Percentiles rank a stretch among this genome's conserved stretches.
phyloP scores from a whole-genome alignment of 2,797 vertebrate genomes.

The Caiman crocodilus region DNA sequence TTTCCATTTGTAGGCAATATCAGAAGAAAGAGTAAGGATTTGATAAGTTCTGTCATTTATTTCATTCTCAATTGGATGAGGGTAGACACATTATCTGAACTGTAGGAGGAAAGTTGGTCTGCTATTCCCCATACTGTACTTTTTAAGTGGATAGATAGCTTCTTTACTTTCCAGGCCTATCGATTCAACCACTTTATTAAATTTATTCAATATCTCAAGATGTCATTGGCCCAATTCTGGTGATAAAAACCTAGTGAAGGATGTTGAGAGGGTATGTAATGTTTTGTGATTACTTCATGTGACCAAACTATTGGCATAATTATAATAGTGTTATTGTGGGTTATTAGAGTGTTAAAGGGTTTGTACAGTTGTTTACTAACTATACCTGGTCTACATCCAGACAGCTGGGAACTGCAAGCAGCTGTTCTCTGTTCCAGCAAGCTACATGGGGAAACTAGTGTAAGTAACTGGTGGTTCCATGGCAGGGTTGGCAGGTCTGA shows the following conservation, averaged over 20 bases:
- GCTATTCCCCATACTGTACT: accelerated
- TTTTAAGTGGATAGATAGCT: accelerated
- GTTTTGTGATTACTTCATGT: not conserved
- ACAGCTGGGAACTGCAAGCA: too few species aligned
- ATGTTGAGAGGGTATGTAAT: not conserved
- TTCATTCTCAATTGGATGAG: not conserved
- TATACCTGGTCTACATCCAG: not conserved
- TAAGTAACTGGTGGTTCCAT: too few species aligned
- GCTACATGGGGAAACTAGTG: too few species aligned
- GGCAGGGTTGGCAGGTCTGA: too few species aligned
- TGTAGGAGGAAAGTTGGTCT: not conserved
- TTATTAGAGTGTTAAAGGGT: not conserved
- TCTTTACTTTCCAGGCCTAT: not conserved
- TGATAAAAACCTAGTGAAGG: not conserved
- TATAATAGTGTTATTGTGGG: not conserved
- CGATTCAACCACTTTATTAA: not conserved
- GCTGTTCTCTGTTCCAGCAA: too few species aligned
- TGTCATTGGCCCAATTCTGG: slow-evolving; percentile 12
- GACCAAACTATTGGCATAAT: not conserved
- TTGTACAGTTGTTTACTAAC: not conserved
- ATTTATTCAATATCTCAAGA: not conserved
- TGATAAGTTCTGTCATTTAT: not conserved
- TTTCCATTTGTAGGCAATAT: not conserved
- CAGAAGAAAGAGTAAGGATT: not conserved
- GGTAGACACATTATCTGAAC: accelerated